Evolutionary conservation across 2,797 vertebrate species (phyloP).

Genomic region (Aplochiton taeniatus): DNA sequence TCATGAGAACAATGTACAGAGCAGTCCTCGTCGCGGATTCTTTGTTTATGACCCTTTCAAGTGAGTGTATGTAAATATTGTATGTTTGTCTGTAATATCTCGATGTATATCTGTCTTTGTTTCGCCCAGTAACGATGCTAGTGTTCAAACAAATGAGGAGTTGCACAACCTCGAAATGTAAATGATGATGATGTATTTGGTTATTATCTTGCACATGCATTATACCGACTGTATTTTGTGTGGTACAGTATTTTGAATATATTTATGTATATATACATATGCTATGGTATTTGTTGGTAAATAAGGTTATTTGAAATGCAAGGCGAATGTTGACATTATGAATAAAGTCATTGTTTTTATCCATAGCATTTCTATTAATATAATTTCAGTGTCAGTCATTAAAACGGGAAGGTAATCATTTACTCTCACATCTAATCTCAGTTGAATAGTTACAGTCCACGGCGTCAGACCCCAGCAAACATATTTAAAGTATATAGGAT

Average conservation of each 20-base stretch:
- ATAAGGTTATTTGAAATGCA: constrained; percentile 57
- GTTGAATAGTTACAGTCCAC: too few relatives aligned
- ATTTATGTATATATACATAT: constrained; percentile 68
- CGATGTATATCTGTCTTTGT: constrained; percentile 34
- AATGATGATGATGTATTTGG: constrained; percentile 49
- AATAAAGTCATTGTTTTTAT: constrained; percentile 65
- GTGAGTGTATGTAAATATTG: constrained; percentile 48
- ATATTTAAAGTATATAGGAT: too few relatives aligned
- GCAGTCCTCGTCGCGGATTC: constrained; percentile 8
- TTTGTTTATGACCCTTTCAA: constrained; percentile 23
- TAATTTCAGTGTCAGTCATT: not conserved
- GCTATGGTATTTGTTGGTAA: constrained; percentile 39
- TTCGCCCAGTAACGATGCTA: constrained; percentile 37
- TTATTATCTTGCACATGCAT: constrained; percentile 58
- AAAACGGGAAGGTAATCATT: too few relatives aligned
- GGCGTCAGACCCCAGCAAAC: too few relatives aligned
- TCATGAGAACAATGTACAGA: constrained; percentile 24
- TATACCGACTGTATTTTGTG: constrained; percentile 60
- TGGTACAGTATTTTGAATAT: constrained; percentile 66
- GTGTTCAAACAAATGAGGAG: constrained; percentile 41
- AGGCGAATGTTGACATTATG: constrained; percentile 40
- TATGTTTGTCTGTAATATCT: constrained; percentile 42
- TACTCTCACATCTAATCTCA: too few relatives aligned
- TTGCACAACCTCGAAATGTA: constrained; percentile 58
- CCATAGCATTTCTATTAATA: constrained; percentile 17